These are phyloP conservation scores for Resseliella maxima DNA, from an alignment of 2,888 invertebrate genomes.

Conservation along the genomic window DNA sequence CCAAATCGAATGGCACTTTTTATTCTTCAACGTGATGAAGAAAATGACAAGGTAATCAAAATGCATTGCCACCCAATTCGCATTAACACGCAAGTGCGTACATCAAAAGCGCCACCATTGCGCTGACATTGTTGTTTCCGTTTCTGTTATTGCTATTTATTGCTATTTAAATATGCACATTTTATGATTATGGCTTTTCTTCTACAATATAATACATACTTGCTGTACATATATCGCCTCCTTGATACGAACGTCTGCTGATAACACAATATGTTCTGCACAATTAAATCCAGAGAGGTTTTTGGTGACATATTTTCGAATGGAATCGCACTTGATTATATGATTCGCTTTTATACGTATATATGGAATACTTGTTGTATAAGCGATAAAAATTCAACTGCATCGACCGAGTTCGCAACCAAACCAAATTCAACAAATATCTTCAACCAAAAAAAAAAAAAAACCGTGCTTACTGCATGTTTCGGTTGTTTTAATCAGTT, in stretches of 20 bases:
- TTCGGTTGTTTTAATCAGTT: background rate
- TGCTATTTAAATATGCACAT: background rate
- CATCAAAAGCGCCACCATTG: background rate
- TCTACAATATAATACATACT: background rate
- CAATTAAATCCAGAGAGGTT: background rate
- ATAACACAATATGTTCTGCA: background rate
- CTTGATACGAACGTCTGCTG: background rate
- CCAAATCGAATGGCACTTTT: background rate
- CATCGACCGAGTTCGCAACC: background rate
- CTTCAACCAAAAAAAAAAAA: background rate
- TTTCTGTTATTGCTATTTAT: background rate
- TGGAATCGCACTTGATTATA: background rate
- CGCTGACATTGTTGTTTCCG: background rate
- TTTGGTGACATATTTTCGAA: background rate
- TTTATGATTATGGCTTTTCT: slow-evolving; percentile 6
- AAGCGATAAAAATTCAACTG: slow-evolving; percentile 9
- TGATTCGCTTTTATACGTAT: background rate
- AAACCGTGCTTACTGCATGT: background rate
- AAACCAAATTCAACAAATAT: background rate
- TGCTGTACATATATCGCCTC: background rate
- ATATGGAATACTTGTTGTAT: no score
- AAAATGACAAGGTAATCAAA: slow-evolving; percentile 11
- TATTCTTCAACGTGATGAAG: background rate
- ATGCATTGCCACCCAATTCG: background rate
- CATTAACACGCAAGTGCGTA: background rate